phyloP scores from a whole-genome alignment of 2,113 vertebrate genomes.

The Lagopus leucura region DNA sequence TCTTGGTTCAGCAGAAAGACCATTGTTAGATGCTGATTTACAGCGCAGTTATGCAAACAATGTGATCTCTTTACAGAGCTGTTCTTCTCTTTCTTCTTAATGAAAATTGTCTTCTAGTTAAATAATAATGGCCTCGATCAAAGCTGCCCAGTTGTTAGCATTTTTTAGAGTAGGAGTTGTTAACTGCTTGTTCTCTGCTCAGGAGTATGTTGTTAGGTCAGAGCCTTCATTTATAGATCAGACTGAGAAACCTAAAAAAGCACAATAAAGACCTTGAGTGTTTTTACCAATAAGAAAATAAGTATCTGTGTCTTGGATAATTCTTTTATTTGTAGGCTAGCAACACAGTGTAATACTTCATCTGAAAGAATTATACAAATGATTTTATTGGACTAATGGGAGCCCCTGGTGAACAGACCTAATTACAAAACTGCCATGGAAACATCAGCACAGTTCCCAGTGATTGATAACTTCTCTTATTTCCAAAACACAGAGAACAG shows the following conservation, averaged over 20 bases:
- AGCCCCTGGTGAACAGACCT: slow-evolving; percentile 56
- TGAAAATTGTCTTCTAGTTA: background rate
- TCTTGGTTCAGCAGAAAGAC: background rate
- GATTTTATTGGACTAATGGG: slow-evolving; percentile 26
- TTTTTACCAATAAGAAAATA: slow-evolving; percentile 31
- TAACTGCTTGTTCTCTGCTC: background rate
- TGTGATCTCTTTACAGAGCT: background rate
- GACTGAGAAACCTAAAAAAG: background rate
- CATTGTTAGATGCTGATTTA: background rate
- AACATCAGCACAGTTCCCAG: slow-evolving; percentile 35
- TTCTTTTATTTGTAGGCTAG: slow-evolving; percentile 11
- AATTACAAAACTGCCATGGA: slow-evolving; percentile 68
- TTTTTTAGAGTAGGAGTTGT: background rate
- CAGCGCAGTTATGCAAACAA: background rate
- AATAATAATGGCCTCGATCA: background rate
- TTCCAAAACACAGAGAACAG: slow-evolving; percentile 49
- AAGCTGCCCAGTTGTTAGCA: background rate
- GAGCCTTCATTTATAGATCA: background rate
- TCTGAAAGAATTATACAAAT: slow-evolving; percentile 41
- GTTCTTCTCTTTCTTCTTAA: background rate
- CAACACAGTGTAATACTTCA: background rate
- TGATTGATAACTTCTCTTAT: slow-evolving; percentile 64
- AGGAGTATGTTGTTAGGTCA: background rate
- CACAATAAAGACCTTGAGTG: background rate
- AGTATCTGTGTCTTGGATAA: slow-evolving; percentile 17